Conservation (phyloP, 1,140 invertebrate genomes). For the Eulimnadia texana region DNA sequence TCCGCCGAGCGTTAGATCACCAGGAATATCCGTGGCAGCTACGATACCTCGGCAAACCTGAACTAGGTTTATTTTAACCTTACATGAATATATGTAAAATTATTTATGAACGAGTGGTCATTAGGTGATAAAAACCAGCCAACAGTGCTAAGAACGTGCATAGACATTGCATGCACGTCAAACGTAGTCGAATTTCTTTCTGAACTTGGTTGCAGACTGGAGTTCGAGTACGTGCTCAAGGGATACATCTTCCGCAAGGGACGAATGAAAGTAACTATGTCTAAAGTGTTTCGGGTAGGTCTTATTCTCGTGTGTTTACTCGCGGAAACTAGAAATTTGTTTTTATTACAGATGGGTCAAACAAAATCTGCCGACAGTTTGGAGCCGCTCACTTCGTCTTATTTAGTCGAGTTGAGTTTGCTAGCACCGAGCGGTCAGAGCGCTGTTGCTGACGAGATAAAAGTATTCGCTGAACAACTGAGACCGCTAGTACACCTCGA, state of each 20-base stretch:
- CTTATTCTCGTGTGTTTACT: neutral
- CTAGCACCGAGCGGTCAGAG: slow-evolving; percentile 83
- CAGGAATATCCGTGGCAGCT: slow-evolving; percentile 70
- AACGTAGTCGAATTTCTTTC: slow-evolving; percentile 82
- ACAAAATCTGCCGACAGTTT: slow-evolving; percentile 46
- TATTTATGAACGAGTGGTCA: slow-evolving; percentile 17
- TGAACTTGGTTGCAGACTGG: slow-evolving; percentile 75
- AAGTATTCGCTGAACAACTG: slow-evolving; percentile 84
- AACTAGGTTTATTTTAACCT: slow-evolving; percentile 39
- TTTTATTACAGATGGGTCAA: slow-evolving; percentile 40
- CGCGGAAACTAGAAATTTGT: too few species aligned
- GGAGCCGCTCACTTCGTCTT: slow-evolving; percentile 79
- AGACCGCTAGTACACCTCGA: slow-evolving; percentile 78
- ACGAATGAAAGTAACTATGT: slow-evolving; percentile 90
- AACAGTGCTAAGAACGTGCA: slow-evolving; percentile 74
- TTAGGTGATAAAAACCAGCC: slow-evolving; percentile 66
- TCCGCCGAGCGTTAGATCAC: slow-evolving; percentile 58
- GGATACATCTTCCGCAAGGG: slow-evolving; percentile 94
- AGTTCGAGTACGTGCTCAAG: slow-evolving; percentile 86
- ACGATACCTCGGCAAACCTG: slow-evolving; percentile 76
- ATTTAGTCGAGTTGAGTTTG: slow-evolving; percentile 88
- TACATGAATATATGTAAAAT: neutral
- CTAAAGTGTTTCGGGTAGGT: slow-evolving; percentile 71
- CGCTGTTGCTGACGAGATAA: slow-evolving; percentile 89
- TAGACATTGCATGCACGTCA: slow-evolving; percentile 77